Evolutionary conservation across 2,113 vertebrate genomes (phyloP).

Genomic region (Apistogramma diplotaenia): DNA sequence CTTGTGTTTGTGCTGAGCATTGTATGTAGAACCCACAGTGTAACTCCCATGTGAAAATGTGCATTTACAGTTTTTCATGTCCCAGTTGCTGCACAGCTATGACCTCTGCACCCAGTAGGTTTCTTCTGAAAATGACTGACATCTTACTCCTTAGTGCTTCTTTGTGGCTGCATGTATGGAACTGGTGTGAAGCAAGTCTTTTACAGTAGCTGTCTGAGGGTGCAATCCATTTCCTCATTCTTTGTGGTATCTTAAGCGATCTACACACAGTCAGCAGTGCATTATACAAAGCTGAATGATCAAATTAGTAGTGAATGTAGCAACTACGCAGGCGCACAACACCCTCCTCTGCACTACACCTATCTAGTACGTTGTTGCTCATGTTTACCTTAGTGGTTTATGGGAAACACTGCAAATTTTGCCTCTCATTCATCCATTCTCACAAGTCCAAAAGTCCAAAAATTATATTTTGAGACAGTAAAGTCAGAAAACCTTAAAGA

Average conservation of each 20-base stretch:
- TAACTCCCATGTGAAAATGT: not conserved
- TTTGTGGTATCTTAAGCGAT: not conserved
- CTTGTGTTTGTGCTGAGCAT: not conserved
- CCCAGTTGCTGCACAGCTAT: not conserved
- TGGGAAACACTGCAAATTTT: not conserved
- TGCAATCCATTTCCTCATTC: not conserved
- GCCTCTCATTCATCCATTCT: no score
- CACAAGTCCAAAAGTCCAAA: not conserved
- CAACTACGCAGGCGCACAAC: not conserved
- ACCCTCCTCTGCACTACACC: not conserved
- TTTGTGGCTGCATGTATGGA: not conserved
- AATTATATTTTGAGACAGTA: not conserved
- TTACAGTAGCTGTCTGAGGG: not conserved
- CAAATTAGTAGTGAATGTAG: not conserved
- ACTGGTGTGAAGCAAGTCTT: not conserved
- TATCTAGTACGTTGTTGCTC: not conserved
- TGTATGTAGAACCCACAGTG: not conserved
- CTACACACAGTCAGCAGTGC: not conserved
- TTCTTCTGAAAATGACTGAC: not conserved
- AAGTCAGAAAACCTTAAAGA: not conserved
- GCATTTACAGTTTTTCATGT: not conserved
- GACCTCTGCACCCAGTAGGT: not conserved
- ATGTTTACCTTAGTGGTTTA: not conserved
- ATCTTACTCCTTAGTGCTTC: not conserved
- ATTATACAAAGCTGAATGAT: not conserved